A percentile compares a stretch with the other conserved stretches of the same genome.
phyloP scores from a whole-genome alignment of 2,113 vertebrate genomes.

The Leucoraja erinaceus region DNA sequence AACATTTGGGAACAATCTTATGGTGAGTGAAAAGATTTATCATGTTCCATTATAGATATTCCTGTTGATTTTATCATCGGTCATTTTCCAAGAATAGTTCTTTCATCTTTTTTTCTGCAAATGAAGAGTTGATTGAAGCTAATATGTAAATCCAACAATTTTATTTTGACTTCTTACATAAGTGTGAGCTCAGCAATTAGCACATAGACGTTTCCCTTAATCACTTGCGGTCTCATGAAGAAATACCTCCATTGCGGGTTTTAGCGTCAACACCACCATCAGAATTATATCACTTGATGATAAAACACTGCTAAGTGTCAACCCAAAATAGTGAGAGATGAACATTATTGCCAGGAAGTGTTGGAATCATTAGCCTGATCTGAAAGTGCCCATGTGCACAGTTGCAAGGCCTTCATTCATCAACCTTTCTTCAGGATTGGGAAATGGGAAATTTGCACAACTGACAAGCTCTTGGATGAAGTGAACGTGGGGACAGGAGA shows the following conservation, averaged over 20 bases:
- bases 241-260: not conserved
- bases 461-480: no score
- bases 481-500: no score
- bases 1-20: not conserved
- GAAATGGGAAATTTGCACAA: no score
- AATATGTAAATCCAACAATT: not conserved
- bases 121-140: not conserved
- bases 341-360: no score
- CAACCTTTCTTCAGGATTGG: no score
- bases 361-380: no score
- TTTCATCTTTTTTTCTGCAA: not conserved
- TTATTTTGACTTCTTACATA: not conserved
- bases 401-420: no score
- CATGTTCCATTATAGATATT: not conserved
- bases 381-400: no score
- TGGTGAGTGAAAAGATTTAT: not conserved
- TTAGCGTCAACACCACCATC: not conserved
- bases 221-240: not conserved
- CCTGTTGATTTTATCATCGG: not conserved
- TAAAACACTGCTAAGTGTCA: not conserved
- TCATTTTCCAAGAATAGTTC: not conserved
- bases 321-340: not conserved
- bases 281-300: constrained; percentile 13
- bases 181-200: not conserved
- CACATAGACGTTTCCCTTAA: not conserved